Base-by-base conservation (phyloP, 2,888 invertebrate genomes). In the Petrolisthes manimaculis region DNA sequence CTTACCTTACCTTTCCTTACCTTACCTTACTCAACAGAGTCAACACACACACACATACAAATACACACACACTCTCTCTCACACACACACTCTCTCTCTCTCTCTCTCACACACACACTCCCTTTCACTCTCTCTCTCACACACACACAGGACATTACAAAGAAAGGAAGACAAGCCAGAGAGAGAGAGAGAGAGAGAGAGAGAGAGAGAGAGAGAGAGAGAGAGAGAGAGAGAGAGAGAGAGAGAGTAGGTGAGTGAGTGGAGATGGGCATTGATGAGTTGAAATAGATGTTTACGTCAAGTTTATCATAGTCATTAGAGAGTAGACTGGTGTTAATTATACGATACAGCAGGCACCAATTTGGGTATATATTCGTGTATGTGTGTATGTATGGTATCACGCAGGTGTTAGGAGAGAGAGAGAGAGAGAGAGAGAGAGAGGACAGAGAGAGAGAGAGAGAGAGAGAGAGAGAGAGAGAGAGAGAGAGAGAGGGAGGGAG, bases 71-170 rank as follows among this genome's bases (percentile, higher is more conserved):
- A 12, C 67, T 67, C 67, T 77, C 77, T 77, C 77, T 77, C 77
- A 37, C 77, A 37, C 77, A 37, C 77, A 37, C 77, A 37, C 77
- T 77, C 77, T 77, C 77, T 77, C 77, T 77, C 77, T 77, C 77
- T 77, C 77, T 77, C 77, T 77, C 77, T 24, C 37, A 5, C 37
- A 5, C 37, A 5, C 37, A 5, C 37, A 5, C 37, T 24, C 77
- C 51, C 77, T 77, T 51, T 77, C 77, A 37, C 77, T 77, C 77
- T 77, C 77, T 77, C 37, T 14, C 5, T 8, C 71, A 21, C 21
- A 21, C 14, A 78, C 37, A 18, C 18, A 78, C 14, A 37, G 21
- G 78, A 24, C 18, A 54, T 8, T 14, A 54, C 9, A 54, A 79
- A 14, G 55, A 18, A 53, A n/a, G 56, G 80, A 56, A 56, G n/a